These are phyloP conservation scores for Euthynnus affinis DNA, from an alignment of 2,797 vertebrate species.

Conservation along the genomic window DNA sequence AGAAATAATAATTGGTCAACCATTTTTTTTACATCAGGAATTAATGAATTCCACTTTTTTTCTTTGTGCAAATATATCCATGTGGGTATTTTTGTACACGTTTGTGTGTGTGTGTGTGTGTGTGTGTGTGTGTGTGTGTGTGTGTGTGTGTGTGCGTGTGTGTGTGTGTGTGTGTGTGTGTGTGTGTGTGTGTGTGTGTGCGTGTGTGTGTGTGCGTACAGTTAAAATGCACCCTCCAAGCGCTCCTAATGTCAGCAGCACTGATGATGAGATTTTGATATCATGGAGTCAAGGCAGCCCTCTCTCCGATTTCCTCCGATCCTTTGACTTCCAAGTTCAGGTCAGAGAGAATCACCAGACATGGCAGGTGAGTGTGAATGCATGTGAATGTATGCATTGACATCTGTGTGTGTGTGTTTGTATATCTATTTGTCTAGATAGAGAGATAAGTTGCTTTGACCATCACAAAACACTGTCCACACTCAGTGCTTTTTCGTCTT, in stretches of 20 bases:
- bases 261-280: slow-evolving; percentile 48
- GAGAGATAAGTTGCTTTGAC: no score
- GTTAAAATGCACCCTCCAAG: slow-evolving; percentile 81
- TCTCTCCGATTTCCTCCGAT: accelerated
- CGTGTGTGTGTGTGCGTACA: slow-evolving; percentile 56
- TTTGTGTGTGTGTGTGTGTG: background rate
- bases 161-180: no score
- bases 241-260: slow-evolving; percentile 53
- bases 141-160: no score
- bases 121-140: no score
- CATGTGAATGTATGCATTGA: background rate
- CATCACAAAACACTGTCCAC: no score
- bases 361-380: slow-evolving; percentile 68
- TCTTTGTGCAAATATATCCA: background rate
- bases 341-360: slow-evolving; percentile 47
- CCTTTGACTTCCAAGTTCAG: slow-evolving; percentile 67
- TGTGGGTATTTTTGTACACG: background rate
- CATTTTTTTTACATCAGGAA: background rate
- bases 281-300: slow-evolving; percentile 64
- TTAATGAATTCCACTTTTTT: background rate
- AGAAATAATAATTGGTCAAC: background rate
- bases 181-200: no score
- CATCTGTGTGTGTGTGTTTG: background rate
- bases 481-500: no score
- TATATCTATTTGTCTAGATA: background rate